Percentiles rank a stretch among this genome's conserved stretches.
These are phyloP conservation scores for Lycopodina hypogea DNA, from an alignment of 37 sponge, comb jelly and placozoan species.

Conservation along the genomic window DNA sequence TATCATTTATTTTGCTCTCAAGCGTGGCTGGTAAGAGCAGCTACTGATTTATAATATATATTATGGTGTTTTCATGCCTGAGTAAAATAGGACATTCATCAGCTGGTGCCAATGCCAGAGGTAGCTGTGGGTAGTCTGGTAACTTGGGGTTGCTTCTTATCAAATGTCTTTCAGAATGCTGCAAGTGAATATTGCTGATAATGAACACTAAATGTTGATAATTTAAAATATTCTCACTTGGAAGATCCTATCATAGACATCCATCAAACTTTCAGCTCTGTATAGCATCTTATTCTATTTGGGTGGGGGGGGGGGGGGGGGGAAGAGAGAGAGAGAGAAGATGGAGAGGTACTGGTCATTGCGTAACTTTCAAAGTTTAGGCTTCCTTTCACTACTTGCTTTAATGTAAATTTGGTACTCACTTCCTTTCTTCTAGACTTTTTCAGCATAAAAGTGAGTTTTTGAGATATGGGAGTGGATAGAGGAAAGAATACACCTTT, in stretches of 20 bases:
- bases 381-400: not conserved
- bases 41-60: no score
- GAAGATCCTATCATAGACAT: not conserved
- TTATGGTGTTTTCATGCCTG: not conserved
- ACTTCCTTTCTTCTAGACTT: slow-evolving; percentile 39
- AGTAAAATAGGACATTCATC: not conserved
- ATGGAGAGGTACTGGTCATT: no score
- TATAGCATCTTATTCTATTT: slow-evolving; percentile 27
- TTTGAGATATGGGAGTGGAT: slow-evolving; percentile 51
- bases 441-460: slow-evolving; percentile 19
- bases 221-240: not conserved
- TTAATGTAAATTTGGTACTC: not conserved
- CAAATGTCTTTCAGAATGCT: not conserved
- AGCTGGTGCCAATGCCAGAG: not conserved
- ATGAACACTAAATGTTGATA: not conserved
- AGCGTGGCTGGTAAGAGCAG: no score
- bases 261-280: slow-evolving; percentile 27
- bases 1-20: no score
- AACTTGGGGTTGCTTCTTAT: not conserved
- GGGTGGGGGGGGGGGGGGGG: no score
- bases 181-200: not conserved
- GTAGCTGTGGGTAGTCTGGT: not conserved
- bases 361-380: no score
- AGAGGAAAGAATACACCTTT: slow-evolving; percentile 18
- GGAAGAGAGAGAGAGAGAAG: not conserved